A percentile compares a stretch with the other conserved stretches of the same genome.
phyloP scores from a whole-genome alignment of 1,140 invertebrate species.

The Bombus impatiens region DNA sequence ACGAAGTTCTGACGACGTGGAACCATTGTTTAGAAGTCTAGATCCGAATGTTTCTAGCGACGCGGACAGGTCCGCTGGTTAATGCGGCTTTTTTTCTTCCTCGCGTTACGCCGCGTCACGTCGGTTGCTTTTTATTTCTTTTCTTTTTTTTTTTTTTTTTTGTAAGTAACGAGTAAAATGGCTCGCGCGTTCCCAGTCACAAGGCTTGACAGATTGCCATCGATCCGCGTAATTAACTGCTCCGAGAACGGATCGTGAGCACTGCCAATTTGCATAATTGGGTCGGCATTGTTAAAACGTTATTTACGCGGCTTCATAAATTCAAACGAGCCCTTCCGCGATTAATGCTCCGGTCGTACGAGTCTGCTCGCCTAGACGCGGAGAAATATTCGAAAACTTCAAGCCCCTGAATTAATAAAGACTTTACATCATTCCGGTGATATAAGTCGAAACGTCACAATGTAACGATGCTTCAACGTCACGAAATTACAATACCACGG shows the following conservation, averaged over 20 bases:
- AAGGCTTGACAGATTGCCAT: conserved; percentile 39
- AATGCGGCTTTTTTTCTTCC: neutral
- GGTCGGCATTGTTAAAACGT: conserved; percentile 44
- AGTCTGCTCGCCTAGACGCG: too few relatives aligned
- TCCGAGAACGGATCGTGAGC: conserved; percentile 18
- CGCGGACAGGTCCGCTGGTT: neutral
- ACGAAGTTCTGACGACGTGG: neutral
- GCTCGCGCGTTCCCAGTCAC: neutral
- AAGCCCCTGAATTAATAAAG: too few relatives aligned
- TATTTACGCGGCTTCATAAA: conserved; percentile 33
- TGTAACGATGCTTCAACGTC: neutral
- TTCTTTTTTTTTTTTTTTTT: too few relatives aligned
- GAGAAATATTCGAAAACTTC: too few relatives aligned
- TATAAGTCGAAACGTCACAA: neutral
- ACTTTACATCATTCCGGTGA: too few relatives aligned
- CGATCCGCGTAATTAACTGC: conserved; percentile 34
- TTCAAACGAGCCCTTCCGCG: conserved; percentile 4
- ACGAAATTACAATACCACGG: neutral
- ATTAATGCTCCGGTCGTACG: neutral
- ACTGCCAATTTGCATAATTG: conserved; percentile 58
- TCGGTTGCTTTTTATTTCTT: neutral
- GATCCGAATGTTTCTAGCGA: neutral
- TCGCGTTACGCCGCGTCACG: neutral
- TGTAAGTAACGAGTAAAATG: neutral
- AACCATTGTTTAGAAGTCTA: neutral